Base-by-base conservation (phyloP, 2,113 vertebrate genomes). In the Tachysurus fulvidraco region DNA sequence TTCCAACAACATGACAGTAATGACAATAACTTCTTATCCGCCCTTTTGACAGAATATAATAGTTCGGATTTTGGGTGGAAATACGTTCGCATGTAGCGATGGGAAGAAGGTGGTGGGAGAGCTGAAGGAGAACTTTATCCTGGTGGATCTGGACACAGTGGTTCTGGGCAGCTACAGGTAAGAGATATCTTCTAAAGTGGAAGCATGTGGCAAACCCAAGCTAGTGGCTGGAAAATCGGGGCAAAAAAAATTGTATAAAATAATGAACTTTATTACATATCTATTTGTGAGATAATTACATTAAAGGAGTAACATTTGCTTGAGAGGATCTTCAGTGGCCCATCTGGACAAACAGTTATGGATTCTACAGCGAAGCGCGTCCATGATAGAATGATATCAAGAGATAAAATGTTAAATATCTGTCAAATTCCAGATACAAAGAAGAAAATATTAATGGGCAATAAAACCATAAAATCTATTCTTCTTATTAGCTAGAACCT, bases 81-180 rank as follows among this genome's bases (percentile, higher is more conserved):
- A 95, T 82, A 93, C 88, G 0, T 98, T 97, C 93, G 94, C 93
- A 85, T 95, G 96, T 3, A 93, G 93, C 71, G 86, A 90, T 36
- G 92, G 94, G 4, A 93, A 91, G 89, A 96, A 94, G 92, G 95
- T 97, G 88, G 94, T 92, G 0, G 97, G 97, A 54, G 91, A 91
- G 6, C 60, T 97, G 90, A 95, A 95, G 87, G 94, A 96, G 86
- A 97, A 96, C 81, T 98, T 97, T 73, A 83, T 97, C 28, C 87
- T 98, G 87, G 92, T 97, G 84, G 97, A 98, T 54, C 92, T 95
- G 28, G 90, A 95, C 81, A 93, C 92, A 1, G 96, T 96, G 85
- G 94, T 97, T 89, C 94, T 96, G 0, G 97, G 97, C 59, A 96
- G 95, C 89, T 98, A 96, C 94, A 97, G 96, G 97, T 96, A 90